Evolutionary conservation across 2,888 invertebrate genomes (phyloP), one percentile per base, ranked within the genome.

Genomic region (Congeria kusceri): DNA sequence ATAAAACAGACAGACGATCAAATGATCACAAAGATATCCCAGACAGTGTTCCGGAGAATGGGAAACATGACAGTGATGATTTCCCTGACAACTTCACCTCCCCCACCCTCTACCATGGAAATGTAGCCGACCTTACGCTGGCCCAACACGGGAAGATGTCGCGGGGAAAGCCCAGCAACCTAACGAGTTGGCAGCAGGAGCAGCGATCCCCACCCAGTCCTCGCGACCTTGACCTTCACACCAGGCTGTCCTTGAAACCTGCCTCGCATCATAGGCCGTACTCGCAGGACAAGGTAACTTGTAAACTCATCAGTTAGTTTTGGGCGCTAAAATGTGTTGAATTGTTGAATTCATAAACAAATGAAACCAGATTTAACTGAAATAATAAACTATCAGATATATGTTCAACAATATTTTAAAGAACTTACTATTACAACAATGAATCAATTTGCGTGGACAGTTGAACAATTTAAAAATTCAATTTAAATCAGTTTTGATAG

Each of bases 121-220:
- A 77, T 7, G 46, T 75, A 7, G 63, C 57, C 18, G 68, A 68
- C 20, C 64, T 72, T 11, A 73, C 69, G 0, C n/a, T 80, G 5
- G 53, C 65, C 27, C 68, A 80, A 15, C 67, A 62, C 3, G 69
- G 69, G 23, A 49, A 46, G 1, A 23, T 56, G 27, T 18, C 25
- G 4, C 69, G 49, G 44, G 66, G 49, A 29, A 57, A 63, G 39
- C 61, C 67, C 5, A 63, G 67, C 49, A 88, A 88, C 68, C 72
- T 91, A 49, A 85, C 89, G 1, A 86, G 87, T 29, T 92, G 92
- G 92, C 91, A 92, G 76, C 88, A 89, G 69, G 83, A 84, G 44
- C 91, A 91, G 57, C 87, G 86, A 59, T 57, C 28, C 28, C 57
- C 44, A n/a, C 25, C 25, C 1, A 28, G 27, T 23, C 58, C 58